Base-by-base conservation (phyloP, 2,113 vertebrate species). In the Myotis lucifugus region DNA sequence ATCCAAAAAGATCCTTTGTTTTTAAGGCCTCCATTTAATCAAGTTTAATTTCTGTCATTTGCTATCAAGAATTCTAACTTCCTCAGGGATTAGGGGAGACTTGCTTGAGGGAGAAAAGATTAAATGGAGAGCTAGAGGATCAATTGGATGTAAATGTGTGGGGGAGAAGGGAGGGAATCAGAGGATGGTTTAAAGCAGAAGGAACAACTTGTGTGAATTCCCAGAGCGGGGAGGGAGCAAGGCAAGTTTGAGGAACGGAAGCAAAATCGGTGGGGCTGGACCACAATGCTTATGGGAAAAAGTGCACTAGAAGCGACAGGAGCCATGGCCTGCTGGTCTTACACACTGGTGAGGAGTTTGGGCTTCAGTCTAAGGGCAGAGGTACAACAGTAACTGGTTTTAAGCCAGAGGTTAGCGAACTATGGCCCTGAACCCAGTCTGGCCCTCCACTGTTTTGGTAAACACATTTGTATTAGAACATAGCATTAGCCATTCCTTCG, bases 231-330 rank as follows among this genome's bases (percentile, higher is more conserved):
- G 40, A 70, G 56, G 40, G 21, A 89, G 61, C 18, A 64, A 64
- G 69, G 40, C 19, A 61, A 48, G 23, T 78, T 1, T 32, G 70
- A 84, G 67, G 54, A 74, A n/a, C 0, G 46, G 34, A 50, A 77
- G 15, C 48, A 84, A 34, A 18, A 3, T 23, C 10, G 5, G 29
- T 6, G 15, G 76, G 66, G 32, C 64, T 42, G 3, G 66, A 74
- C 27, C 8, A 5, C 54, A 5, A 5, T 8, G 8, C 1, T 0
- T 0, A 15, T 12, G 32, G 34, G n/a, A 52, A 23, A 48, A 83
- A 56, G 56, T 13, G 3, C 21, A 8, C 13, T n/a, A 0, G 11
- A 19, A 8, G 2, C 18, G 18, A 64, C 1, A 3, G 42, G 5
- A 14, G 52, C 27, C 32, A 2, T 14, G 69, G 72, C 73, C 6